phyloP scores from a whole-genome alignment of 1,140 invertebrate species.

The Lepidurus packardi region DNA sequence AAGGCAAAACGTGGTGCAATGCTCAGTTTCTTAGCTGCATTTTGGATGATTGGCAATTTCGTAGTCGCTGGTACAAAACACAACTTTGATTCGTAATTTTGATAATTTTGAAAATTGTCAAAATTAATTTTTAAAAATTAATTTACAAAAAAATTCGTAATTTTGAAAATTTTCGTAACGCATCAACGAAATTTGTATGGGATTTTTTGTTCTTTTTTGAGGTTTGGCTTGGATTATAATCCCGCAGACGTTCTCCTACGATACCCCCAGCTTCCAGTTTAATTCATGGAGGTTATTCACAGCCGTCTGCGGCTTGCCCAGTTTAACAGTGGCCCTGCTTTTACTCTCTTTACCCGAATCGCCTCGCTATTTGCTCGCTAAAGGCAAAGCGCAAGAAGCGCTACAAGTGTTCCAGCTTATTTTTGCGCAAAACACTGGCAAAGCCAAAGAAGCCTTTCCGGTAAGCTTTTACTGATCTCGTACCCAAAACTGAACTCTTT shows the following conservation, averaged over 20 bases:
- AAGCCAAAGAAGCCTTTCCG: conserved; percentile 55
- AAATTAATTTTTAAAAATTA: too few species aligned
- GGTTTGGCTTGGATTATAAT: conserved; percentile 71
- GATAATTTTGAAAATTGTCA: too few species aligned
- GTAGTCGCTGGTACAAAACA: conserved; percentile 64
- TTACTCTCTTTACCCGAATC: conserved; percentile 74
- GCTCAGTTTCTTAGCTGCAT: conserved; percentile 86
- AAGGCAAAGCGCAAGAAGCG: conserved; percentile 61
- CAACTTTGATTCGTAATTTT: conserved; percentile 31
- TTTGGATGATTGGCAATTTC: conserved; percentile 85
- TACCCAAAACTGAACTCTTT: neutral
- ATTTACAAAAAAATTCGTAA: too few species aligned
- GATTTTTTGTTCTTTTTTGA: conserved; percentile 43
- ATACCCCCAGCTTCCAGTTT: conserved; percentile 57
- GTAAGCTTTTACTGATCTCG: conserved; percentile 38
- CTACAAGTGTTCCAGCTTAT: conserved; percentile 70
- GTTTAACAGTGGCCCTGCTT: conserved; percentile 56
- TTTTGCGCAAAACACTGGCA: conserved; percentile 63
- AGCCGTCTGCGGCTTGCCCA: conserved; percentile 63
- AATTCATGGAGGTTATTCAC: conserved; percentile 81
- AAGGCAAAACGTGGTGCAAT: conserved; percentile 80
- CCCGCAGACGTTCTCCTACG: conserved; percentile 52
- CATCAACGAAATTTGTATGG: neutral
- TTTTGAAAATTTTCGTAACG: too few species aligned
- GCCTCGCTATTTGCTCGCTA: conserved; percentile 72